These are phyloP conservation scores for Panagrolaimus sp. DNA, from an alignment of 1,140 invertebrate species.

Conservation along the genomic window DNA sequence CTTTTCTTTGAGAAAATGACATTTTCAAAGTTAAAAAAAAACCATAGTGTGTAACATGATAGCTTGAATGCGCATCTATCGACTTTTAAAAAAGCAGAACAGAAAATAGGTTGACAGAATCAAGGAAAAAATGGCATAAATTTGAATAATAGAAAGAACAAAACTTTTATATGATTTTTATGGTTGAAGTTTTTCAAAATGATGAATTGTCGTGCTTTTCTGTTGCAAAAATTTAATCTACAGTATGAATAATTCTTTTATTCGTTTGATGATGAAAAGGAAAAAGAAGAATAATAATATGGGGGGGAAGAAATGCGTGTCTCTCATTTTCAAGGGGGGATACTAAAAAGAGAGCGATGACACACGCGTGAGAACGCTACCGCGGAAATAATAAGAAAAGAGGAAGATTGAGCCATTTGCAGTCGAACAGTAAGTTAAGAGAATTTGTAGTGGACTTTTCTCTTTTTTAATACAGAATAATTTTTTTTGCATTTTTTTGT, in stretches of 20 bases:
- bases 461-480: too few relatives aligned
- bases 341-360: too few relatives aligned
- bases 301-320: not conserved
- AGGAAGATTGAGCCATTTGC: too few relatives aligned
- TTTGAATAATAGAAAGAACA: not conserved
- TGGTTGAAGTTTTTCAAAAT: not conserved
- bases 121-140: not conserved
- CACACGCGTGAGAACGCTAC: too few relatives aligned
- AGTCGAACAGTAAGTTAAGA: too few relatives aligned
- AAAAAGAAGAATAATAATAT: not conserved
- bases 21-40: not conserved
- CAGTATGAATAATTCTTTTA: conserved; percentile 2
- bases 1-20: not conserved
- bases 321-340: not conserved
- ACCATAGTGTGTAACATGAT: not conserved
- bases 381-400: too few relatives aligned
- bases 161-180: not conserved
- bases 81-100: too few relatives aligned
- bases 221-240: not conserved
- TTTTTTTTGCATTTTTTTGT: too few relatives aligned
- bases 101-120: too few relatives aligned
- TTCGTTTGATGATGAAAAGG: conserved; percentile 6
- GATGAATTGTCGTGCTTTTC: not conserved
- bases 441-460: too few relatives aligned
- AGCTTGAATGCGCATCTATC: too few relatives aligned